phyloP scores from a whole-genome alignment of 1,140 invertebrate genomes.

The Drosophila takahashii region DNA sequence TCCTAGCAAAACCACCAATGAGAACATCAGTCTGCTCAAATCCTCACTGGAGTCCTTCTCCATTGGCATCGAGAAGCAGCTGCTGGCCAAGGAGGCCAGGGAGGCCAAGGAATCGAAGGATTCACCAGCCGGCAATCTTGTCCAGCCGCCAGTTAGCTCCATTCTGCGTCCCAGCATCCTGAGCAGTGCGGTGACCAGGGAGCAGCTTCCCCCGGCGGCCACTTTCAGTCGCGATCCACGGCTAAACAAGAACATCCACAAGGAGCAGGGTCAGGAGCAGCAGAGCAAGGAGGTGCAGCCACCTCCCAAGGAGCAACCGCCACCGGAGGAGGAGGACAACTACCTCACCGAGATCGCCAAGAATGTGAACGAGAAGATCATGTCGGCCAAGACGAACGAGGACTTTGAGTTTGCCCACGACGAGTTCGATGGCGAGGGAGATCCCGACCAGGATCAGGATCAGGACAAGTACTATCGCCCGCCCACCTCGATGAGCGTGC shows the following conservation, averaged over 20 bases:
- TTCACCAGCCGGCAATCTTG: neutral
- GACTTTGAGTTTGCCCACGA: conserved; percentile 80
- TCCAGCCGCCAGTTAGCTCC: conserved; percentile 14
- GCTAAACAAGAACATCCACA: conserved; percentile 81
- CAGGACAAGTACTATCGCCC: conserved; percentile 70
- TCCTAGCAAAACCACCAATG: conserved; percentile 31
- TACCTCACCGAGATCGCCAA: conserved; percentile 83
- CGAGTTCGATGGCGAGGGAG: conserved; percentile 70
- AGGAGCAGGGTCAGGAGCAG: conserved; percentile 43
- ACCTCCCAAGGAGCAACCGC: neutral
- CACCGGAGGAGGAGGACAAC: conserved; percentile 77
- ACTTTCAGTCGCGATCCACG: conserved; percentile 79
- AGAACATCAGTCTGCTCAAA: conserved; percentile 74
- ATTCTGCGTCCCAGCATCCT: conserved; percentile 63
- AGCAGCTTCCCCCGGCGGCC: conserved; percentile 13
- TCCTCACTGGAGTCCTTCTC: conserved; percentile 79
- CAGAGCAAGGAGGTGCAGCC: conserved; percentile 7
- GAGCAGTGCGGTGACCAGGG: conserved; percentile 46
- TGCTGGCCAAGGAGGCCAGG: conserved; percentile 59
- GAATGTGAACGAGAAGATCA: conserved; percentile 83
- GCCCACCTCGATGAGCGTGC: conserved; percentile 79
- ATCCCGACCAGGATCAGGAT: conserved; percentile 40
- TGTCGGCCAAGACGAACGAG: conserved; percentile 74
- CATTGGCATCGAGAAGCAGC: conserved; percentile 78
- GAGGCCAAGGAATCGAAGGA: conserved; percentile 53